Evolutionary conservation across 37 sponge, comb jelly and placozoan genomes (phyloP).

Genomic region (Mnemiopsis leidyi): DNA sequence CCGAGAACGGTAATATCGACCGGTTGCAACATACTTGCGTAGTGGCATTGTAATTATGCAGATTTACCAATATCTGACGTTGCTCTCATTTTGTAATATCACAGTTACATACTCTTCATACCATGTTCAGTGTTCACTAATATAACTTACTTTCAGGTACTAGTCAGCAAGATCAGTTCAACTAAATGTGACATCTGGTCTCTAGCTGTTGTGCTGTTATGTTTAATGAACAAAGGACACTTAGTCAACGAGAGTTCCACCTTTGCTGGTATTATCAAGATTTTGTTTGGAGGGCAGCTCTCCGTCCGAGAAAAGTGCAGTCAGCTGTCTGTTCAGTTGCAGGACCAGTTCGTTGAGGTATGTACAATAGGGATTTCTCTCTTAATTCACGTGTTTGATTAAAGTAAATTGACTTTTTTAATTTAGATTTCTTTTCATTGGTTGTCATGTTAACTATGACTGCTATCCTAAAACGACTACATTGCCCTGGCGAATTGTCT

Average conservation of each 20-base stretch:
- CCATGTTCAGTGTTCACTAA: too few relatives aligned
- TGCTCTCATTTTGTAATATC: too few relatives aligned
- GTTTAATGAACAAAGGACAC: not conserved
- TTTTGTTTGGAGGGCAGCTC: not conserved
- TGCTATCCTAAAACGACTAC: too few relatives aligned
- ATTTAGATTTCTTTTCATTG: too few relatives aligned
- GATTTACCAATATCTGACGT: too few relatives aligned
- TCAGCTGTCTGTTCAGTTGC: not conserved
- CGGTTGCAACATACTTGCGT: too few relatives aligned
- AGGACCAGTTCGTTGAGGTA: not conserved
- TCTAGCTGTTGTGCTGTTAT: not conserved
- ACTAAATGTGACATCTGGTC: constrained; percentile 63
- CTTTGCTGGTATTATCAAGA: not conserved
- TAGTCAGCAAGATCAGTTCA: not conserved
- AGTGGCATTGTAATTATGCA: too few relatives aligned
- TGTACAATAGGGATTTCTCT: not conserved
- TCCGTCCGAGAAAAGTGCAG: not conserved
- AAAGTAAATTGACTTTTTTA: too few relatives aligned
- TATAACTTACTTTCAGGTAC: constrained; percentile 36
- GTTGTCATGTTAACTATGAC: too few relatives aligned
- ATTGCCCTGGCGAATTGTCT: too few relatives aligned
- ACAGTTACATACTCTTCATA: too few relatives aligned
- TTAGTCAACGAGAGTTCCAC: not conserved
- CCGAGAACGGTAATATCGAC: too few relatives aligned
- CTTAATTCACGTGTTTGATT: not conserved